Percentiles rank a stretch among this genome's conserved stretches.
These are phyloP conservation scores for Mesoclemmys tuberculata DNA, from an alignment of 2,113 vertebrate genomes.

Conservation along the genomic window DNA sequence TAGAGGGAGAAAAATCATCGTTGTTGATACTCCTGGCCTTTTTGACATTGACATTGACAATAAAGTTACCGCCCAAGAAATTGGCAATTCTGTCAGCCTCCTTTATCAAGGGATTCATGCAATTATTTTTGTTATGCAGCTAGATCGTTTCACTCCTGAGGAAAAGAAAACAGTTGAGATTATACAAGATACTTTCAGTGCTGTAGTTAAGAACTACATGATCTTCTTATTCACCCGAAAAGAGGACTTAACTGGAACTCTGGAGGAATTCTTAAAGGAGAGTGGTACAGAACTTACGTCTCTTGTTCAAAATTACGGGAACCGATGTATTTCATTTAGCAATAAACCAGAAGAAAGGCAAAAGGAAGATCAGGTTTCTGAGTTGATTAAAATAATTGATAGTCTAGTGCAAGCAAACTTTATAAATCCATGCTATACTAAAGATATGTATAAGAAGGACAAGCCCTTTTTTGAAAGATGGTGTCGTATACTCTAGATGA, in stretches of 20 bases:
- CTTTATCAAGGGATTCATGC: constrained; percentile 21
- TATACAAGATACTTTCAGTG: background rate
- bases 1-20: constrained; percentile 25
- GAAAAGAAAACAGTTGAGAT: background rate
- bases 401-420: constrained; percentile 68
- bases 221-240: constrained; percentile 76
- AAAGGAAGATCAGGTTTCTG: constrained; percentile 31
- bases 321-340: constrained; percentile 74
- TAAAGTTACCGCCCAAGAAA: constrained; percentile 71
- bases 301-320: constrained; percentile 70
- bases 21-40: constrained; percentile 80
- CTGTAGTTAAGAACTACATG: constrained; percentile 57
- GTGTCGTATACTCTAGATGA: too few relatives aligned
- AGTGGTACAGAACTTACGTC: constrained; percentile 72
- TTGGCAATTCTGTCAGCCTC: constrained; percentile 51
- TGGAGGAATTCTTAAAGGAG: constrained; percentile 51
- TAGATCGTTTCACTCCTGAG: background rate
- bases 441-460: too few relatives aligned
- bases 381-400: constrained; percentile 76
- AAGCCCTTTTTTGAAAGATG: too few relatives aligned
- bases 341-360: constrained; percentile 71
- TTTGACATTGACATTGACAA: constrained; percentile 74
- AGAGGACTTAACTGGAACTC: constrained; percentile 38
- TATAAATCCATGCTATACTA: constrained; percentile 50
- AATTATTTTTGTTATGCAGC: constrained; percentile 12